A percentile compares a stretch with the other conserved stretches of the same genome.
These are phyloP conservation scores for Furcifer pardalis DNA, from an alignment of 2,797 vertebrate genomes.

Conservation along the genomic window DNA sequence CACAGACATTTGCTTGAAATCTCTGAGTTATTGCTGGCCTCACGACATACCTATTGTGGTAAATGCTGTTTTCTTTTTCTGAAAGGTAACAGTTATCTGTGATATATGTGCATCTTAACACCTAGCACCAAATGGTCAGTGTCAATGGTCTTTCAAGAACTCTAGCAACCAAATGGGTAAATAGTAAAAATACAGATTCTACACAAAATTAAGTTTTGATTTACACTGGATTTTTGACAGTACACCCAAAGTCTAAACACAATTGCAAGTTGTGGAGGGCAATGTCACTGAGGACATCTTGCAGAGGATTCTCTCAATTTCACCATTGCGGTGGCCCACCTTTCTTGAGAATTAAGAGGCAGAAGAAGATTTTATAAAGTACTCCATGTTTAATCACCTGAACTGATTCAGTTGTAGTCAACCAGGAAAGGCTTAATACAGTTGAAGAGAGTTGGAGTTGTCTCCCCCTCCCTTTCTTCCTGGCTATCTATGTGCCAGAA, in stretches of 20 bases:
- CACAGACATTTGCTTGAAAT: slow-evolving; percentile 15
- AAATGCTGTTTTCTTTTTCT: slow-evolving; percentile 15
- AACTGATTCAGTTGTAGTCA: not conserved
- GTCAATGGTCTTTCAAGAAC: slow-evolving; percentile 28
- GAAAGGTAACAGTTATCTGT: slow-evolving; percentile 22
- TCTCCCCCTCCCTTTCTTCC: not conserved
- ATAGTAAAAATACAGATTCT: not conserved
- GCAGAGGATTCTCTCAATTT: not conserved
- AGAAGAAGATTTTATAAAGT: not conserved
- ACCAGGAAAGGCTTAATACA: not conserved
- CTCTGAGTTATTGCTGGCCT: slow-evolving; percentile 16
- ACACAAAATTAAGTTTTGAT: not conserved
- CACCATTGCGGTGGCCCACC: not conserved
- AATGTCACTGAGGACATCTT: not conserved
- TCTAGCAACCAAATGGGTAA: slow-evolving; percentile 7
- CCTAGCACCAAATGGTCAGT: slow-evolving; percentile 9
- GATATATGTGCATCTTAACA: slow-evolving; percentile 9
- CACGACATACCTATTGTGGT: slow-evolving; percentile 16
- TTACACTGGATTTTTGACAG: not conserved
- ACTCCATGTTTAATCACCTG: not conserved
- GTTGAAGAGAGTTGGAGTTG: not conserved
- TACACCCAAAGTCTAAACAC: no score
- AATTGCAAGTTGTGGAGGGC: no score
- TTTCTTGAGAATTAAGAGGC: not conserved
- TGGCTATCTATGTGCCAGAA: not conserved